These are phyloP conservation scores for Oryzias woworae DNA, from an alignment of 2,113 vertebrate genomes.

Conservation along the genomic window DNA sequence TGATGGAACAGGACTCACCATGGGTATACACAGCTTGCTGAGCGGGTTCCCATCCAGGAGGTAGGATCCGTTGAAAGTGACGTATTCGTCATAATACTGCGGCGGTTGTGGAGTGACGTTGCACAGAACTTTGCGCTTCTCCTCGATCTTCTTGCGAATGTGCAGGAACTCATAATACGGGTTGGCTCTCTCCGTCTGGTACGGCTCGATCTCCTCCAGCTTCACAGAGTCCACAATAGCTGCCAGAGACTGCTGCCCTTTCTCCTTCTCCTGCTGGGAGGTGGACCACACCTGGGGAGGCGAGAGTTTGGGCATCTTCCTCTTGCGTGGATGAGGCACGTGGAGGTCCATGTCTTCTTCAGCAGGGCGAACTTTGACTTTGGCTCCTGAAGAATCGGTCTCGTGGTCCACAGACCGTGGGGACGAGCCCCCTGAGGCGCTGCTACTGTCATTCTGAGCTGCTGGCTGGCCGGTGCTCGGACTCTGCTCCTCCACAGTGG, in stretches of 20 bases:
- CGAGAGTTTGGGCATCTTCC: conserved; percentile 87
- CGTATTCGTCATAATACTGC: conserved; percentile 97
- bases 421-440: conserved; percentile 76
- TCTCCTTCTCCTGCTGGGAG: conserved; percentile 86
- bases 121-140: conserved; percentile 94
- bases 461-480: conserved; percentile 59
- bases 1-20: conserved; percentile 78
- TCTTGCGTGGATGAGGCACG: conserved; percentile 93
- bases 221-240: conserved; percentile 94
- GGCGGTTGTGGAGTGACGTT: conserved; percentile 96
- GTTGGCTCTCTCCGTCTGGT: conserved; percentile 96
- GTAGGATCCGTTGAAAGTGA: conserved; percentile 98
- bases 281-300: conserved; percentile 79
- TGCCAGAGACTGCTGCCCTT: conserved; percentile 91
- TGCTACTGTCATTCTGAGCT: conserved; percentile 82
- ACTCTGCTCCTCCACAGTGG: conserved; percentile 45
- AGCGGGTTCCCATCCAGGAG: conserved; percentile 96
- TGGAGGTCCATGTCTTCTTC: conserved; percentile 89
- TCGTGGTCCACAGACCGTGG: conserved; percentile 82
- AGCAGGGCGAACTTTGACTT: conserved; percentile 79
- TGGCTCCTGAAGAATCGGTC: conserved; percentile 80
- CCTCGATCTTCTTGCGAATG: conserved; percentile 96
- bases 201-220: conserved; percentile 96
- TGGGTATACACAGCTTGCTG: conserved; percentile 98
- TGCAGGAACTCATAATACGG: conserved; percentile 98